A percentile compares a stretch with the other conserved stretches of the same genome.
These are phyloP conservation scores for Pristionchus exspectatus DNA, from an alignment of 2,888 invertebrate species.

Conservation along the genomic window DNA sequence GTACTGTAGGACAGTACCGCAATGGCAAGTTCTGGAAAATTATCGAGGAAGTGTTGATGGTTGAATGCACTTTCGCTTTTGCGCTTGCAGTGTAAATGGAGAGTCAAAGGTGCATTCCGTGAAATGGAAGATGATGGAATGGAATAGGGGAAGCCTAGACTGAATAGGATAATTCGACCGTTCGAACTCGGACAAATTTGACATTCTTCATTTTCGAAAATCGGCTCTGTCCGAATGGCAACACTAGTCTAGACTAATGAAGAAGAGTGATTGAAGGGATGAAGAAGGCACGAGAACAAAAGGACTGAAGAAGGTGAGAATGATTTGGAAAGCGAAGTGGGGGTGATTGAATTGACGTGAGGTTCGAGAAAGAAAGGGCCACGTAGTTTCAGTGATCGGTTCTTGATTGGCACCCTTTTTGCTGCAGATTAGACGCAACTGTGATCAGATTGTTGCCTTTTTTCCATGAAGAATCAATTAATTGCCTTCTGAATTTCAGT, in stretches of 20 bases:
- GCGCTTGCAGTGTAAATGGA: neutral
- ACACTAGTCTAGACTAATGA: neutral
- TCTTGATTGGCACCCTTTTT: neutral
- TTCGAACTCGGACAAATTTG: too few relatives aligned
- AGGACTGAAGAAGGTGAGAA: slow-evolving; percentile 23
- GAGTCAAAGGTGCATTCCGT: neutral
- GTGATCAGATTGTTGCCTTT: neutral
- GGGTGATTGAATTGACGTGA: neutral
- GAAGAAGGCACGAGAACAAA: slow-evolving; percentile 1
- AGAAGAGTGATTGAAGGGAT: neutral
- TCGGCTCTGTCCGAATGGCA: neutral
- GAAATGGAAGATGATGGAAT: neutral
- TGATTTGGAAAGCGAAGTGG: neutral
- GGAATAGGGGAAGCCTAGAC: neutral
- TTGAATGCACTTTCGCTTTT: slow-evolving; percentile 7
- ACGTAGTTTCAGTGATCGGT: neutral
- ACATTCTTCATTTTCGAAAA: too few relatives aligned
- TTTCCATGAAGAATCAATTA: neutral
- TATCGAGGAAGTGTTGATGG: neutral
- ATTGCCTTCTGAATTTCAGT: neutral
- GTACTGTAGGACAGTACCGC: neutral
- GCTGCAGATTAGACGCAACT: neutral
- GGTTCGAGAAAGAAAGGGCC: neutral
- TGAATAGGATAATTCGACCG: too few relatives aligned
- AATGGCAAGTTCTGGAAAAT: neutral